Base-by-base conservation (phyloP, 2,797 vertebrate genomes). In the Sarcophilus harrisii region DNA sequence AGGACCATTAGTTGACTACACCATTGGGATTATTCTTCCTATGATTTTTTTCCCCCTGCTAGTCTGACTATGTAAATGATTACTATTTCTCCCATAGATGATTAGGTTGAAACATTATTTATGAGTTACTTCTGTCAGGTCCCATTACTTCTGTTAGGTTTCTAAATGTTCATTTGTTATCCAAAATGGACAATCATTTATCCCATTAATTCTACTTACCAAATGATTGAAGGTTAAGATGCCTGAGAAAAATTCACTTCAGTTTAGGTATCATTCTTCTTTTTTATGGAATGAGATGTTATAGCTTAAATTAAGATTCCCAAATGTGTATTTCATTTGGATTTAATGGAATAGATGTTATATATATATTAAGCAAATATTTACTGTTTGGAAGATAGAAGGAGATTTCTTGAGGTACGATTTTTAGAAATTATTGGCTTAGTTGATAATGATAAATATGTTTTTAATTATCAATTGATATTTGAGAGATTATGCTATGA, bases 141-240 rank as follows among this genome's bases (percentile, higher is more conserved):
- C 55, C 94, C 90, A n/a, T 1, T 95, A 89, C 62, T 87, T 81
- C 54, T 55, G 54, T 55, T 55, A 55, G 54, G 54, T 55, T 11
- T 55, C 54, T 14, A 96, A 97, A 62, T 59, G 32, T 94, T 96
- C 96, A 28, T 59, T 49, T 87, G 81, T 96, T 11, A 94, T 16
- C 59, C 93, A 96, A 90, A 95, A 90, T 93, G 90, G 57, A 87
- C 91, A 96, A 96, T 4, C 45, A 66, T 54, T 60, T 54, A 59
- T 32, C 92, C 97, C 89, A 38, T 62, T 94, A 0, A 32, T 89
- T 87, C 57, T 38, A 95, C 32, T 60, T 96, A 91, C 29, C 94
- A 92, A 97, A 93, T 90, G 11, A 90, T 55, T 90, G 73, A 29
- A 90, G 55, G 91, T 12, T 0, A 8, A 29, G n/a, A 32, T 29